Evolutionary conservation across 1,140 invertebrate species (phyloP).

Genomic region (Schlechtendalia chinensis): DNA sequence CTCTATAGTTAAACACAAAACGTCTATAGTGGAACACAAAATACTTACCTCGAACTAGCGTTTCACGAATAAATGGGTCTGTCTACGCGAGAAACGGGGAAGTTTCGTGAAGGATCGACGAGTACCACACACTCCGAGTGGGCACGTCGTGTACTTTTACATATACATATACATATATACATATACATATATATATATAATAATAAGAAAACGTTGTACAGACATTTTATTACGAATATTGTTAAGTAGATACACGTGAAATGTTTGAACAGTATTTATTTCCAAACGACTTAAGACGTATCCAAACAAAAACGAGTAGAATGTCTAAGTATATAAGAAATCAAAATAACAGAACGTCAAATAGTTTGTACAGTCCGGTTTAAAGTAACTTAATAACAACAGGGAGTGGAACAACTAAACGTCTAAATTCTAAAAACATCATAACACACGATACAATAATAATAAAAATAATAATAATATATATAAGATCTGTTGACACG

Average conservation of each 20-base stretch:
- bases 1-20: constrained; percentile 18
- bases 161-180: too few relatives aligned
- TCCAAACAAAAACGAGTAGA: constrained; percentile 29
- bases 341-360: neutral
- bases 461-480: too few relatives aligned
- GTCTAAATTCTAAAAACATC: neutral
- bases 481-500: constrained; percentile 32
- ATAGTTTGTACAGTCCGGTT: constrained; percentile 27
- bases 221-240: neutral
- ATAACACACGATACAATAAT: constrained; percentile 8
- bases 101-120: too few relatives aligned
- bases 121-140: too few relatives aligned
- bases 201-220: neutral
- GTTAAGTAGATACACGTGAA: neutral
- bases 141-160: too few relatives aligned
- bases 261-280: constrained; percentile 10
- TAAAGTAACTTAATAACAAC: neutral
- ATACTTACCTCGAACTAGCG: constrained; percentile 32
- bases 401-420: neutral
- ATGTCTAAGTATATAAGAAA: neutral
- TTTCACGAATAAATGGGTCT: neutral
- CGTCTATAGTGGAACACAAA: neutral
- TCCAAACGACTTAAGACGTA: neutral
- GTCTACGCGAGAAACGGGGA: too few relatives aligned
- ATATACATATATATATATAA: too few relatives aligned